Evolutionary conservation across 1,140 invertebrate genomes (phyloP).

Genomic region (Lordiphosa stackelbergi): DNA sequence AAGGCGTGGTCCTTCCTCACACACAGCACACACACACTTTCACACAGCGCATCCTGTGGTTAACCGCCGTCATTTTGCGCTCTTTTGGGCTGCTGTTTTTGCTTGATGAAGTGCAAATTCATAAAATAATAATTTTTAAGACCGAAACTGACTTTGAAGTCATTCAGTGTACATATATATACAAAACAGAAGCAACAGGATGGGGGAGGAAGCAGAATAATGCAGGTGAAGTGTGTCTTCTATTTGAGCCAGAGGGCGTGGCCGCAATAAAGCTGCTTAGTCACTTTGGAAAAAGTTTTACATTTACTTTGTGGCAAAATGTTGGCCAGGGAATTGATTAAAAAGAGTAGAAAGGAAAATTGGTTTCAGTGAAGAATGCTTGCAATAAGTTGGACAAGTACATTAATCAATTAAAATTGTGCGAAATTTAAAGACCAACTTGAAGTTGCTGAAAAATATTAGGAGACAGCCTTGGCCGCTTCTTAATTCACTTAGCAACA

Average conservation of each 20-base stretch:
- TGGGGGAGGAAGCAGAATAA: no score
- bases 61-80: constrained; percentile 33
- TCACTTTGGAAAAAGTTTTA: constrained; percentile 13
- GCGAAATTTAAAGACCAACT: no score
- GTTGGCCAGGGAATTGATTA: no score
- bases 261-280: constrained; percentile 4
- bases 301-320: constrained; percentile 4
- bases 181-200: no score
- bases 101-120: constrained; percentile 42
- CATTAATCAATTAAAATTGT: no score
- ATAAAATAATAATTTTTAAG: constrained; percentile 42
- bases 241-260: background rate
- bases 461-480: no score
- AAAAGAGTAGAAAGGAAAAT: no score
- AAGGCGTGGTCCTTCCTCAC: background rate
- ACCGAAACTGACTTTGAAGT: constrained; percentile 27
- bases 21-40: background rate
- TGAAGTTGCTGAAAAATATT: no score
- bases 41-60: constrained; percentile 21
- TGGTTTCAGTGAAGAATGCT: no score
- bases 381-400: no score
- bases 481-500: no score
- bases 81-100: constrained; percentile 9
- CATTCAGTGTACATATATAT: background rate
- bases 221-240: no score